Percentiles rank a stretch among this genome's conserved stretches.
Conservation (phyloP, 2,113 vertebrate species). For the Diglossa brunneiventris region DNA sequence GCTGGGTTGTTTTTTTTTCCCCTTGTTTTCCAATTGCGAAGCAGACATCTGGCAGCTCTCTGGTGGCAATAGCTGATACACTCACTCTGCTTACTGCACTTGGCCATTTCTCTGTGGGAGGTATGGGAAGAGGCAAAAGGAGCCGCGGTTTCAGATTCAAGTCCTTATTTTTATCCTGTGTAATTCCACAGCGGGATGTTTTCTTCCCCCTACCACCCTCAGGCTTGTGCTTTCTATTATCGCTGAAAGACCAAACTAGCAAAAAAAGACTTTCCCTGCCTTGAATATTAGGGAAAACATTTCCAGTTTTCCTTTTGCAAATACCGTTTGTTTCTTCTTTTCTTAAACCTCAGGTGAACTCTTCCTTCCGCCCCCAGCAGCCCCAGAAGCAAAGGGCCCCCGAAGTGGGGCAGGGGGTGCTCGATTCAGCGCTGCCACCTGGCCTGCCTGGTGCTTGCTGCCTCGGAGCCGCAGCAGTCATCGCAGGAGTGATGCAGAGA, state of each 20-base stretch:
- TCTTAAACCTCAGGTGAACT: neutral
- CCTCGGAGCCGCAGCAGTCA: neutral
- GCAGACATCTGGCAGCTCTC: conserved; percentile 54
- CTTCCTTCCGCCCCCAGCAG: neutral
- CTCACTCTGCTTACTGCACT: neutral
- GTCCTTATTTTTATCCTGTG: neutral
- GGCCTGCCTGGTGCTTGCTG: neutral
- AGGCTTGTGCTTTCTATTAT: neutral
- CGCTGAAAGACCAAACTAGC: neutral
- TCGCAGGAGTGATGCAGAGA: fast-evolving
- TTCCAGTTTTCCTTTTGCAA: neutral
- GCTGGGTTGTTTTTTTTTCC: neutral
- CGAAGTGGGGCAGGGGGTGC: neutral
- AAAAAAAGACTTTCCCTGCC: neutral
- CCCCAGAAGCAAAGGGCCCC: neutral
- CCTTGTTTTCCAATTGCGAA: conserved; percentile 11
- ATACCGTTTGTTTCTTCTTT: neutral
- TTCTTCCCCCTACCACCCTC: neutral
- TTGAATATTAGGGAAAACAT: neutral
- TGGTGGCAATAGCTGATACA: conserved; percentile 23
- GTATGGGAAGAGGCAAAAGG: neutral
- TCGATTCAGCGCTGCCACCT: fast-evolving
- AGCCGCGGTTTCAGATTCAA: neutral
- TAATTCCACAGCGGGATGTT: neutral
- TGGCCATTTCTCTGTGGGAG: conserved; percentile 37